Evolutionary conservation across 2,113 vertebrate species (phyloP).

Genomic region (Noturus placidus): DNA sequence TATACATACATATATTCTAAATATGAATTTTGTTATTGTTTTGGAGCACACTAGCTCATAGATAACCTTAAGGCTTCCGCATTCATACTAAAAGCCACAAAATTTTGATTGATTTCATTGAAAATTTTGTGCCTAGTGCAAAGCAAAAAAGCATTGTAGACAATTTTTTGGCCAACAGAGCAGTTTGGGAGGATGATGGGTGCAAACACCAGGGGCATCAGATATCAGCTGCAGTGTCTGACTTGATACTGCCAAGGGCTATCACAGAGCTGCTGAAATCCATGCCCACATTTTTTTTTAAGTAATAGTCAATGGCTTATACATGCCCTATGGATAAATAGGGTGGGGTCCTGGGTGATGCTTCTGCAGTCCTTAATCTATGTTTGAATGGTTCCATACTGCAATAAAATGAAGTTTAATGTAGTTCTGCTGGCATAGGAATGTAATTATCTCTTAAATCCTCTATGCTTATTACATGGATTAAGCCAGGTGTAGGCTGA

Average conservation of each 20-base stretch:
- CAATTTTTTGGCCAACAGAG: not conserved
- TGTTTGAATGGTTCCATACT: not conserved
- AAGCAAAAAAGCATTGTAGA: not conserved
- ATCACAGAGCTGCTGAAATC: not conserved
- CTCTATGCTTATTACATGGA: not conserved
- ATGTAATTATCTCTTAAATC: not conserved
- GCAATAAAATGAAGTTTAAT: slow-evolving; percentile 6
- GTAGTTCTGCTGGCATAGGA: not conserved
- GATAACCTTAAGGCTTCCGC: no score
- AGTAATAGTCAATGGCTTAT: not conserved
- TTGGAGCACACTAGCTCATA: no score
- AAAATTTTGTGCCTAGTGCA: not conserved
- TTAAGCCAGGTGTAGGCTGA: not conserved
- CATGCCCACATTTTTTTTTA: not conserved
- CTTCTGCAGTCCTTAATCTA: not conserved
- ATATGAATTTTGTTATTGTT: no score
- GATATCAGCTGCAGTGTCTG: not conserved
- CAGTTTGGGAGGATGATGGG: not conserved
- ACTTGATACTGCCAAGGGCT: not conserved
- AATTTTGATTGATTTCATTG: no score
- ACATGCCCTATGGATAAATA: not conserved
- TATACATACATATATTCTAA: no score
- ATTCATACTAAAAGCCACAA: no score
- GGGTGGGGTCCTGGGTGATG: not conserved
- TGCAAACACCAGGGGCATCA: not conserved